Evolutionary conservation across 2,888 invertebrate genomes (phyloP).

Genomic region (Odontomyia ornata): DNA sequence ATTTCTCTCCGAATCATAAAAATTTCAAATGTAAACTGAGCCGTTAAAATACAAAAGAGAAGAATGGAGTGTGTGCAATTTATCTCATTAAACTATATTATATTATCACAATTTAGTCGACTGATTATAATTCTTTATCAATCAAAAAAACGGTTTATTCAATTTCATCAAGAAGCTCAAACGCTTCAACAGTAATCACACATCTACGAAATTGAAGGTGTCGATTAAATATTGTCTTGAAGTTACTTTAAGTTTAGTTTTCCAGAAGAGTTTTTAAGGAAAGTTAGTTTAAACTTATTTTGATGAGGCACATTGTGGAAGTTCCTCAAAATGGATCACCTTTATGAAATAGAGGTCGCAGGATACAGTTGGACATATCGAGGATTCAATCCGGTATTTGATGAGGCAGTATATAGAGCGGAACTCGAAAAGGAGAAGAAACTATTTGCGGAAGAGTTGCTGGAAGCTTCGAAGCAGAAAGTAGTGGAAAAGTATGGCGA

Average conservation of each 20-base stretch:
- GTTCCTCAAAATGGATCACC: constrained; percentile 35
- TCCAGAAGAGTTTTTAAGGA: too few relatives aligned
- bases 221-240: not conserved
- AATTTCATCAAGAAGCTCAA: not conserved
- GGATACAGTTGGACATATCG: constrained; percentile 4
- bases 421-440: constrained; percentile 14
- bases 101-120: not conserved
- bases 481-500: not conserved
- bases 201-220: not conserved
- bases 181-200: not conserved
- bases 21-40: too few relatives aligned
- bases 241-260: too few relatives aligned
- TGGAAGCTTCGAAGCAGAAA: not conserved
- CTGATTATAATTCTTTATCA: not conserved
- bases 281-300: too few relatives aligned
- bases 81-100: not conserved
- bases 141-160: not conserved
- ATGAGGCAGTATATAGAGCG: not conserved
- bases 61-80: too few relatives aligned
- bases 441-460: not conserved
- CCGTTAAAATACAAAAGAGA: too few relatives aligned
- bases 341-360: constrained; percentile 10
- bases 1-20: too few relatives aligned
- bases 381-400: constrained; percentile 5
- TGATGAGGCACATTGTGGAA: too few relatives aligned